A percentile compares a stretch with the other conserved stretches of the same genome.
phyloP scores from a whole-genome alignment of 2,888 invertebrate species.

The Andrena praecox region DNA sequence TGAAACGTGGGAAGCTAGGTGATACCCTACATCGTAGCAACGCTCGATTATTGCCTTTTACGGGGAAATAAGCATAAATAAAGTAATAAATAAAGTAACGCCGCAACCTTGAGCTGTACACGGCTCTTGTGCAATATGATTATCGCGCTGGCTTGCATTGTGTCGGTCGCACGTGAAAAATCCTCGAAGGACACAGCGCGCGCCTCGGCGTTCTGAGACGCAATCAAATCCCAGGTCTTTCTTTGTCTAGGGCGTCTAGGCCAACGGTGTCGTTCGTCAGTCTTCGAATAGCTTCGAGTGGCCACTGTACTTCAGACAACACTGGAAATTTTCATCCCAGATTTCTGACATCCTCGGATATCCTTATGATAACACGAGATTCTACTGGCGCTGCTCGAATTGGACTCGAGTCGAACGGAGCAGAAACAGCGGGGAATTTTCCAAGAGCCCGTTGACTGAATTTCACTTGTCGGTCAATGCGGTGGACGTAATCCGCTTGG shows the following conservation, averaged over 20 bases:
- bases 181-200: slow-evolving; percentile 49
- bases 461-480: not conserved
- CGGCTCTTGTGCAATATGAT: slow-evolving; percentile 66
- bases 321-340: too few relatives aligned
- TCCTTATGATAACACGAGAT: too few relatives aligned
- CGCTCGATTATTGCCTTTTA: slow-evolving; percentile 71
- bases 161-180: slow-evolving; percentile 54
- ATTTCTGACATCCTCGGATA: too few relatives aligned
- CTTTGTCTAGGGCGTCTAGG: slow-evolving; percentile 46
- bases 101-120: slow-evolving; percentile 68
- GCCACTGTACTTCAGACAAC: not conserved
- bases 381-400: too few relatives aligned
- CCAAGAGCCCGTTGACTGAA: not conserved
- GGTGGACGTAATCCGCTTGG: not conserved
- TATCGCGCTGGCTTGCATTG: slow-evolving; percentile 65
- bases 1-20: slow-evolving; percentile 75
- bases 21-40: slow-evolving; percentile 32
- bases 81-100: slow-evolving; percentile 70
- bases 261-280: slow-evolving; percentile 25
- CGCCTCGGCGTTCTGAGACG: slow-evolving; percentile 23
- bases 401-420: not conserved
- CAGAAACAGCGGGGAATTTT: not conserved
- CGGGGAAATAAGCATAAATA: slow-evolving; percentile 68
- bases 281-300: slow-evolving; percentile 22
- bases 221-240: slow-evolving; percentile 41